Evolutionary conservation across 2,113 vertebrate genomes (phyloP).

Genomic region (Aegypius monachus): DNA sequence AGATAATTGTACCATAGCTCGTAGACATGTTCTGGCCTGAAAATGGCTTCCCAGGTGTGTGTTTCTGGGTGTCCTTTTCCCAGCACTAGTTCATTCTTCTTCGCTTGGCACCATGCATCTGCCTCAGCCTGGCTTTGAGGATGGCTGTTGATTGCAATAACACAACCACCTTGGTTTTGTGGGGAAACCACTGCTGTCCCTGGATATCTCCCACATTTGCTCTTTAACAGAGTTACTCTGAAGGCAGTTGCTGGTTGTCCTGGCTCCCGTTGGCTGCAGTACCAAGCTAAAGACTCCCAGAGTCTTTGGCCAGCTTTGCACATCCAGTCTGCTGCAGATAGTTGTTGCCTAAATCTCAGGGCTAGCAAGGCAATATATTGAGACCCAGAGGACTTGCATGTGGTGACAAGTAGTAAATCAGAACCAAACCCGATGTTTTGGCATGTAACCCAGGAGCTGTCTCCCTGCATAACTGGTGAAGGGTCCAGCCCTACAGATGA

Average conservation of each 20-base stretch:
- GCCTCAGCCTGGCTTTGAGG: background rate
- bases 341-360: background rate
- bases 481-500: background rate
- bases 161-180: background rate
- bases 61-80: background rate
- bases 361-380: background rate
- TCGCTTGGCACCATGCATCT: accelerated
- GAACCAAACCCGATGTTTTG: background rate
- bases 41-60: background rate
- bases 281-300: background rate
- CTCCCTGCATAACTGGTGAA: background rate
- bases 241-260: background rate
- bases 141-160: background rate
- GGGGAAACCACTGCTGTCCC: background rate
- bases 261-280: background rate
- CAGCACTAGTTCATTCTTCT: background rate
- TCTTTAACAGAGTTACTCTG: background rate
- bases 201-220: background rate
- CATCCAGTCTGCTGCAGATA: background rate
- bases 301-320: background rate
- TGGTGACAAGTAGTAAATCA: background rate
- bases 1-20: background rate
- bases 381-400: background rate
- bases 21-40: background rate
- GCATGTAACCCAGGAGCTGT: background rate